Evolutionary conservation across 2,797 vertebrate species (phyloP).

Genomic region (Echiichthys vipera): DNA sequence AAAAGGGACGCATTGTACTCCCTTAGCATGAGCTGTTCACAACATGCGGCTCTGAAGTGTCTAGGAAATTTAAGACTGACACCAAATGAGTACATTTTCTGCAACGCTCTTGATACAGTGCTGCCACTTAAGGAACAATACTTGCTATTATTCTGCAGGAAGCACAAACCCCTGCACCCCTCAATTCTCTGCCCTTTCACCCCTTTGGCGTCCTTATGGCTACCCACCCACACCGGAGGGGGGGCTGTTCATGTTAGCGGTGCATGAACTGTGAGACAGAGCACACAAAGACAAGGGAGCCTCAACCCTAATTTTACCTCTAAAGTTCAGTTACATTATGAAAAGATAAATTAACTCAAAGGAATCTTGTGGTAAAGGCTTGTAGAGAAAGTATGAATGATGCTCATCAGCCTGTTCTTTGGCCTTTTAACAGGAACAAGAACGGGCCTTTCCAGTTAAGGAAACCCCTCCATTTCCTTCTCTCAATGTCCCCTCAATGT

Average conservation of each 20-base stretch:
- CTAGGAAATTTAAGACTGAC: slow-evolving; percentile 60
- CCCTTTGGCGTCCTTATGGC: slow-evolving; percentile 51
- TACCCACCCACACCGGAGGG: slow-evolving; percentile 52
- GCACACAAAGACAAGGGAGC: slow-evolving; percentile 43
- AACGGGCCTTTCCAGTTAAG: slow-evolving; percentile 52
- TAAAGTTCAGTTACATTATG: slow-evolving; percentile 42
- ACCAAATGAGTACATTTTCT: slow-evolving; percentile 39
- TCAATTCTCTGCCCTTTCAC: slow-evolving; percentile 61
- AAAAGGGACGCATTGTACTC: slow-evolving; percentile 62
- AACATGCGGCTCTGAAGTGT: slow-evolving; percentile 40
- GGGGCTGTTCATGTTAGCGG: too few relatives aligned
- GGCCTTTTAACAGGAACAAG: slow-evolving; percentile 53
- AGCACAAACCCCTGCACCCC: slow-evolving; percentile 55
- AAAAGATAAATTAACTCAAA: slow-evolving; percentile 50
- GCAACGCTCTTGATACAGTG: slow-evolving; percentile 43
- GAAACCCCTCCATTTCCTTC: slow-evolving; percentile 30
- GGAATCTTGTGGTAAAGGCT: slow-evolving; percentile 56
- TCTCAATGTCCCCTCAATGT: slow-evolving; percentile 18
- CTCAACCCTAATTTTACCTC: slow-evolving; percentile 55
- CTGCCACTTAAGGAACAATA: slow-evolving; percentile 66
- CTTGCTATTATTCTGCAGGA: slow-evolving; percentile 60
- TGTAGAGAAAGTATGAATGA: slow-evolving; percentile 44
- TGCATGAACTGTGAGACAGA: slow-evolving; percentile 40
- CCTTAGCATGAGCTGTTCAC: slow-evolving; percentile 29
- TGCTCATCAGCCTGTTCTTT: slow-evolving; percentile 67